phyloP scores from a whole-genome alignment of 2,888 invertebrate genomes.

The Polyommatus icarus region DNA sequence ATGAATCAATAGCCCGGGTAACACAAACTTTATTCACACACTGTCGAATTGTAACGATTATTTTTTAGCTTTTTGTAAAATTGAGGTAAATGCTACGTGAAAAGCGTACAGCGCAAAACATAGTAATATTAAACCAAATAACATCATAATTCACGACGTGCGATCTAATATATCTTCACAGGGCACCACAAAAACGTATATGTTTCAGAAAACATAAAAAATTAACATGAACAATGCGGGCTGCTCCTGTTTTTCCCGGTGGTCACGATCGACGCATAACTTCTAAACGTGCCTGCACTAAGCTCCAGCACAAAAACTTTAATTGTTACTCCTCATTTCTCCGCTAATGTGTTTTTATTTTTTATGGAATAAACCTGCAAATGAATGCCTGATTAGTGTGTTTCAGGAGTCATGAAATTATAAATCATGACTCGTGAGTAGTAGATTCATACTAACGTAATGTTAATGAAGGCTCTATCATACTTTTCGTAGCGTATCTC shows the following conservation, averaged over 20 bases:
- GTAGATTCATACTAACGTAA: too few species aligned
- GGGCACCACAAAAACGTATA: conserved; percentile 14
- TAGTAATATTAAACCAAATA: neutral
- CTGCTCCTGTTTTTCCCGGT: conserved; percentile 20
- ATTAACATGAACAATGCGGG: conserved; percentile 21
- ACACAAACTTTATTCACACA: too few species aligned
- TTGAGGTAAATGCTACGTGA: neutral
- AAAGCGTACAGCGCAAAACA: neutral
- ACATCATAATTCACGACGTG: conserved; percentile 5
- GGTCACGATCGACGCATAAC: conserved; percentile 69
- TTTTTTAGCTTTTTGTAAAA: too few species aligned
- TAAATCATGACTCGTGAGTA: too few species aligned
- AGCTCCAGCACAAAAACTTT: conserved; percentile 60
- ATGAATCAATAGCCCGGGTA: too few species aligned
- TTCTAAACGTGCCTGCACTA: conserved; percentile 59
- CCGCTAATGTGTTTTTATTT: conserved; percentile 44
- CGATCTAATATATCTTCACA: conserved; percentile 3
- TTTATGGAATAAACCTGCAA: neutral
- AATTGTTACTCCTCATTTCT: conserved; percentile 55
- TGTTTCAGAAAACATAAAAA: conserved; percentile 23
- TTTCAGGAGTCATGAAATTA: too few species aligned
- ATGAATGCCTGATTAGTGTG: neutral
- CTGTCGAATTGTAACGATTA: too few species aligned
- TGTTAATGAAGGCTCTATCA: too few species aligned
- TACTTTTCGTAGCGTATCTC: too few species aligned